Base-by-base conservation (phyloP, 2,113 vertebrate species). In the Cygnus atratus region DNA sequence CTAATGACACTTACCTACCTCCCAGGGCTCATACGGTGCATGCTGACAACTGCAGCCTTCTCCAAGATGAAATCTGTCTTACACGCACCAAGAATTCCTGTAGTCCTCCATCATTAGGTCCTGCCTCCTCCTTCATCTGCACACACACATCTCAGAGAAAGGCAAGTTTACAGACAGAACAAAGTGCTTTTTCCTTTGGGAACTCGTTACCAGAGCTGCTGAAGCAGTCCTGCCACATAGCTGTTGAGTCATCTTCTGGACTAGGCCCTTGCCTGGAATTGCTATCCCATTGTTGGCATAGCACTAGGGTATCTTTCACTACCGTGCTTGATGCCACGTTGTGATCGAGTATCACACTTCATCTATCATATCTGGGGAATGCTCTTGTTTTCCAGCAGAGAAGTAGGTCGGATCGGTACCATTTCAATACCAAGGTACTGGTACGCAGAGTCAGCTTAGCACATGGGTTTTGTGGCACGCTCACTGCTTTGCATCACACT, bases 1-100 rank as follows among this genome's bases (percentile, higher is more conserved):
- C 17, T 71, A 33, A 13, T 18, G 28, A 13, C 63, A 71, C 50
- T 67, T 33, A 82, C 46, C 59, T 52, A 15, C 48, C 55, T 43
- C 37, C 59, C 50, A 26, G 39, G 48, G 43, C 18, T 22, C 39
- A n/a, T 31, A n/a, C 0, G 0, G 9, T 21, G 31, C n/a, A 74
- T 1, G 0, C 50, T 71, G 71, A 37, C 24, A 77, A 59, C 28
- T 77, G 62, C 28, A n/a, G 63, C 16, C 31, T 73, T 92, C 59
- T 63, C n/a, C 26, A 29, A 29, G 55, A 54, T 8, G 8, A 61
- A 83, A 86, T 8, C 24, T 3, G 0, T 41, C 37, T 43, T 39
- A 29, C 4, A 50, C 0, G 1, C n/a, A 15, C 43, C 63, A 55
- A 67, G 52, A 50, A 18, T 11, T 20, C 4, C n/a, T 29, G 13